A percentile compares a stretch with the other conserved stretches of the same genome.
phyloP scores from a whole-genome alignment of 2,113 vertebrate species.

The Scolopax mira region DNA sequence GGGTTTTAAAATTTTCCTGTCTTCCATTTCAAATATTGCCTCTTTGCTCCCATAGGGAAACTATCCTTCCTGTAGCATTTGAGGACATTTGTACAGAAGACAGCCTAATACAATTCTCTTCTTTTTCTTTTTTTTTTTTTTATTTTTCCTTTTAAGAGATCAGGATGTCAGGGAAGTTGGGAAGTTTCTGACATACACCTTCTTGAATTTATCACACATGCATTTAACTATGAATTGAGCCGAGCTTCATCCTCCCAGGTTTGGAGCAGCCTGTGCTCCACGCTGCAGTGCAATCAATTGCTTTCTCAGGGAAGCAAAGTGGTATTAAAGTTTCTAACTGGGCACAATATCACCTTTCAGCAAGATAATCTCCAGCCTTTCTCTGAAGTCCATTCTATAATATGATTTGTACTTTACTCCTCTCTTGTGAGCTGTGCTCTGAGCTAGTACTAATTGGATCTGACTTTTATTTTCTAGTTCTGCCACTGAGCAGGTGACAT shows the following conservation, averaged over 20 bases:
- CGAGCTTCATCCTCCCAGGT: neutral
- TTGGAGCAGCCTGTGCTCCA: neutral
- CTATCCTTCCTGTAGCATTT: neutral
- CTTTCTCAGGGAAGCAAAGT: conserved; percentile 5
- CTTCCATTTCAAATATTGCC: neutral
- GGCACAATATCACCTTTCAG: neutral
- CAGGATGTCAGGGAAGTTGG: neutral
- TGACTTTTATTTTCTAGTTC: neutral
- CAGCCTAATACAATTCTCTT: neutral
- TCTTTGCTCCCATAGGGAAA: neutral
- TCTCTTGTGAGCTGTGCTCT: neutral
- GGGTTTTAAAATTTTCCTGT: neutral
- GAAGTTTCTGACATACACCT: neutral
- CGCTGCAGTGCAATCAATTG: neutral
- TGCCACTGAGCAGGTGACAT: neutral
- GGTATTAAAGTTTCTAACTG: neutral
- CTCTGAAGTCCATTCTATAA: neutral
- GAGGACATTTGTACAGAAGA: neutral
- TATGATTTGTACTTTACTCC: neutral
- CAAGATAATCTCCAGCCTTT: neutral
- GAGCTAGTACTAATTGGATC: neutral
- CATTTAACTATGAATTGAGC: neutral
- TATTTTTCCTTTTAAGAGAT: neutral
- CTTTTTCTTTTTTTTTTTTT: accelerated
- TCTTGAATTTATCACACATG: neutral